These are phyloP conservation scores for Norana najaformis DNA, from an alignment of 2,888 invertebrate species.

Conservation along the genomic window DNA sequence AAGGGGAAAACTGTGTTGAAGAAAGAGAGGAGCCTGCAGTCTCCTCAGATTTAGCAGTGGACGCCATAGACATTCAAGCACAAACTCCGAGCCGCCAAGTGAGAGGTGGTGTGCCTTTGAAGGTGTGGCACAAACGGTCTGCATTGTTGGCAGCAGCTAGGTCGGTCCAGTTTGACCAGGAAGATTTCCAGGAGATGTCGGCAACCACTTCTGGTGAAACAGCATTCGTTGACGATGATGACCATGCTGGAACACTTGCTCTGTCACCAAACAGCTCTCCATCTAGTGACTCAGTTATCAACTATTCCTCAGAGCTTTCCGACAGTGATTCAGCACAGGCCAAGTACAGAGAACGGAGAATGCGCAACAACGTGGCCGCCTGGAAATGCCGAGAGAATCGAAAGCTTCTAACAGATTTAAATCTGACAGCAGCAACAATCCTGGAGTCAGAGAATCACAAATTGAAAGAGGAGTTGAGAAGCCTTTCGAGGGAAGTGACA, in stretches of 20 bases:
- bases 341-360: slow-evolving; percentile 18
- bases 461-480: slow-evolving; percentile 20
- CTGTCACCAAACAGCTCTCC: neutral
- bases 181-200: neutral
- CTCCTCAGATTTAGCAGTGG: neutral
- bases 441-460: slow-evolving; percentile 23
- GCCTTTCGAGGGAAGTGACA: slow-evolving; percentile 17
- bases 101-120: slow-evolving; percentile 35
- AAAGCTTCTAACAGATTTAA: neutral
- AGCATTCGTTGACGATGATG: neutral
- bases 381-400: neutral
- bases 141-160: neutral
- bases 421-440: neutral
- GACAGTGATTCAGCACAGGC: neutral
- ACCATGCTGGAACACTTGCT: neutral
- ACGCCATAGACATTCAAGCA: neutral
- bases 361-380: neutral
- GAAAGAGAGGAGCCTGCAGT: neutral
- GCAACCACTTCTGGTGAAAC: slow-evolving; percentile 1
- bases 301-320: slow-evolving; percentile 20
- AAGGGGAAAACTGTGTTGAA: neutral
- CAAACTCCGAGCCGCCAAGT: slow-evolving; percentile 19
- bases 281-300: slow-evolving; percentile 14
- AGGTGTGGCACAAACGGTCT: slow-evolving; percentile 38
- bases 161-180: neutral